Conservation (phyloP, 1,140 invertebrate species). For the Sminthurides bifidus region DNA sequence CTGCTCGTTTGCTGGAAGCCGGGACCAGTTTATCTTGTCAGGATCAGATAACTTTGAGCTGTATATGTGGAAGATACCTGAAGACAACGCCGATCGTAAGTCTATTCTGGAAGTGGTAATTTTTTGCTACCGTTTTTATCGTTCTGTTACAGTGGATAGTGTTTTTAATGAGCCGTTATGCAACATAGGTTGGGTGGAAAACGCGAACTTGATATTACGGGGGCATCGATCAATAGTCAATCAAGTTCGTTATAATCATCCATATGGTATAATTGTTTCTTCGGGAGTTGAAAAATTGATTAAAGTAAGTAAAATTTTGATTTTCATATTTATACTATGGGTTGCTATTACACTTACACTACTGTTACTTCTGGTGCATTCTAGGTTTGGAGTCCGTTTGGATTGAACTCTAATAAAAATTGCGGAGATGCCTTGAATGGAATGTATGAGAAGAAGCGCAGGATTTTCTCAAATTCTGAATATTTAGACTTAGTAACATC, state of each 20-base stretch:
- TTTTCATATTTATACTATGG: constrained; percentile 38
- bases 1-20: constrained; percentile 80
- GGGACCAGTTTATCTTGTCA: constrained; percentile 77
- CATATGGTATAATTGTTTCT: constrained; percentile 73
- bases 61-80: constrained; percentile 80
- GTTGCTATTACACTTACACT: neutral
- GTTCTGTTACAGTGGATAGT: constrained; percentile 11
- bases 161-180: too few species aligned
- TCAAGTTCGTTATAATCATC: constrained; percentile 80
- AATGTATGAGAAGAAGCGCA: constrained; percentile 49
- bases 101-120: constrained; percentile 8
- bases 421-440: constrained; percentile 38
- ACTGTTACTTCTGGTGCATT: constrained; percentile 14
- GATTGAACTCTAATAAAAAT: constrained; percentile 44
- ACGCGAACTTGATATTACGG: constrained; percentile 66
- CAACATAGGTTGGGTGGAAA: constrained; percentile 44
- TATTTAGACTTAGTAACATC: constrained; percentile 69
- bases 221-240: constrained; percentile 93
- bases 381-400: constrained; percentile 66
- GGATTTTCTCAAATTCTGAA: constrained; percentile 72
- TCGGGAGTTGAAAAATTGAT: constrained; percentile 93
- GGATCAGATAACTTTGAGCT: constrained; percentile 91
- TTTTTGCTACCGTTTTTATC: neutral
- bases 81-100: constrained; percentile 39
- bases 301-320: too few species aligned